A percentile compares a stretch with the other conserved stretches of the same genome.
Conservation (phyloP, 2,113 vertebrate genomes). For the Brachirus orientalis region DNA sequence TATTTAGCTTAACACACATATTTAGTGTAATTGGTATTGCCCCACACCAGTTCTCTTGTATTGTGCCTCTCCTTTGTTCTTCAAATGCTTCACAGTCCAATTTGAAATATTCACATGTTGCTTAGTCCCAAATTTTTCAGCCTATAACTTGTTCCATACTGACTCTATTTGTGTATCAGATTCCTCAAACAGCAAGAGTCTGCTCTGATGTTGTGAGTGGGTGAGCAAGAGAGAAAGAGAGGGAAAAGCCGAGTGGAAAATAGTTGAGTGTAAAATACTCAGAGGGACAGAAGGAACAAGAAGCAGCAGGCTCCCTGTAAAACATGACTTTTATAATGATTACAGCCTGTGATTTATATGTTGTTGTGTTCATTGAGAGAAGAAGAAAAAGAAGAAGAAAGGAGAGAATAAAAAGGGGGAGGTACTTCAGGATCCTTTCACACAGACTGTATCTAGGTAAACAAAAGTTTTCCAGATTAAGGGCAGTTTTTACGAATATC, state of each 20-base stretch:
- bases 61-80: background rate
- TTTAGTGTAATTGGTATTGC: background rate
- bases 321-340: slow-evolving; percentile 38
- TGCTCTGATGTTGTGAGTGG: background rate
- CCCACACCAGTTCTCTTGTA: too few species aligned
- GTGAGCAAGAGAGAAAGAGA: background rate
- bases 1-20: background rate
- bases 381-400: background rate
- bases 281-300: slow-evolving; percentile 10
- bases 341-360: slow-evolving; percentile 14
- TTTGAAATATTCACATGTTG: background rate
- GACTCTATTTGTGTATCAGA: slow-evolving; percentile 18
- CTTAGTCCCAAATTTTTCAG: background rate
- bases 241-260: slow-evolving; percentile 10
- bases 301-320: slow-evolving; percentile 33
- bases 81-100: background rate
- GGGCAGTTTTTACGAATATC: slow-evolving; percentile 1
- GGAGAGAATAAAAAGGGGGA: slow-evolving; percentile 1
- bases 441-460: too few species aligned
- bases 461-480: background rate
- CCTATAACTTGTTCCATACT: slow-evolving; percentile 12
- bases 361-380: slow-evolving; percentile 10
- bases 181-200: slow-evolving; percentile 20
- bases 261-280: slow-evolving; percentile 1
- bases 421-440: background rate